Evolutionary conservation across 2,113 vertebrate species (phyloP).

Genomic region (Erythrolamprus reginae): DNA sequence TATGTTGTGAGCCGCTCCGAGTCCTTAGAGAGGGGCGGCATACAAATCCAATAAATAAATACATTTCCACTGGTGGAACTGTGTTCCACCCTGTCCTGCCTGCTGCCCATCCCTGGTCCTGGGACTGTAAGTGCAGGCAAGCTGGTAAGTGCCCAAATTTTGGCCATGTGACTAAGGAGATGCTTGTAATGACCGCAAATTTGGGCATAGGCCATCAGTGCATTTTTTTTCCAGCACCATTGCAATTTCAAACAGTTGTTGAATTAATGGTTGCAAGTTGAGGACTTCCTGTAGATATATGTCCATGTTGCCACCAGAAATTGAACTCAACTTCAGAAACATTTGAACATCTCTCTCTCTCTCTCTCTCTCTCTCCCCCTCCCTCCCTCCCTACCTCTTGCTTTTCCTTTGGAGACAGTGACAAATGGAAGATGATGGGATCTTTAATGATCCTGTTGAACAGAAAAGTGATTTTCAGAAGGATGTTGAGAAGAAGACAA

Average conservation of each 20-base stretch:
- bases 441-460: neutral
- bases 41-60: too few relatives aligned
- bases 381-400: too few relatives aligned
- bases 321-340: neutral
- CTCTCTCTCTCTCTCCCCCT: too few relatives aligned
- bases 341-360: neutral
- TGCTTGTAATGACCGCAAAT: neutral
- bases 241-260: neutral
- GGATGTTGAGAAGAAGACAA: neutral
- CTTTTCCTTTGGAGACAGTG: neutral
- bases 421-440: neutral
- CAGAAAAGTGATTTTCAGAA: neutral
- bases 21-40: too few relatives aligned
- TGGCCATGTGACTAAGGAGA: neutral
- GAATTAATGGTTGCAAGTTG: neutral
- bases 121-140: neutral
- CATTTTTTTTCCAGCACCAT: neutral
- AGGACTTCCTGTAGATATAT: neutral
- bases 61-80: too few relatives aligned
- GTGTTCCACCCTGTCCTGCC: too few relatives aligned
- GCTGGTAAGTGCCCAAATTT: neutral
- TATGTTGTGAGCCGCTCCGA: too few relatives aligned
- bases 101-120: too few relatives aligned
- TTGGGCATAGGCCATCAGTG: neutral
- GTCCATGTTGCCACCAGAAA: neutral